Base-by-base conservation (phyloP, 2,888 invertebrate genomes). In the Andrena camellia region DNA sequence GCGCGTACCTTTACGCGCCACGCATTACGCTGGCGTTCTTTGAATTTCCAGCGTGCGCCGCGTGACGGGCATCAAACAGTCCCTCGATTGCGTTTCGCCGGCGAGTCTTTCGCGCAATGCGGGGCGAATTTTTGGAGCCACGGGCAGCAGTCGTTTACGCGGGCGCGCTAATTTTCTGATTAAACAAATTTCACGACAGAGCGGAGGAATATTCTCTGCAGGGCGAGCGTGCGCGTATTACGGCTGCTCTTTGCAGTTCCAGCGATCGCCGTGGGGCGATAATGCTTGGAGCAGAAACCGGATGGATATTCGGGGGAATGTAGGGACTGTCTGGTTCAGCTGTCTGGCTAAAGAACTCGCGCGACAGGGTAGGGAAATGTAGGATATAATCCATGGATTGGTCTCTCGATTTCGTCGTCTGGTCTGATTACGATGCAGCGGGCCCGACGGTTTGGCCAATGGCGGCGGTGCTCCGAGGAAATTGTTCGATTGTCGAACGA, bases 401-500 rank as follows among this genome's bases (percentile, higher is more conserved):
- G 31, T 35, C 52, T 52, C 17, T 20, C 17, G 69, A 63, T 23
- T 78, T 48, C 0, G 17, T 4, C 63, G 52, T 31, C 52, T n/a
- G 35, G 69, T 57, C 78, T 59, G 79, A 79, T 79, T 78, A 79
- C 64, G 78, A 78, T 78, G 57, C 63, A 70, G 63, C 63, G 78
- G 33, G 6, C 8, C 20, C 54, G 20, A 48, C 8, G 35, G 50
- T 35, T 59, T 23, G 48, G 50, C 0, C 42, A 33, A 71, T 71
- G 77, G 77, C 23, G 33, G 35, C 62, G 54, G 54, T 20, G 31
- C 31, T 52, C 33, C 20, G 67, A 69, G 74, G 68, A 54, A 84
- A 86, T 78, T 59, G 67, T 50, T 76, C 70, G 72, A 77, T 70
- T 59, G 83, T 73, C 62, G 62, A 81, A 74, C 63, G 66, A 83